Evolutionary conservation across 2,797 vertebrate species (phyloP).

Genomic region (Oophaga sylvatica): DNA sequence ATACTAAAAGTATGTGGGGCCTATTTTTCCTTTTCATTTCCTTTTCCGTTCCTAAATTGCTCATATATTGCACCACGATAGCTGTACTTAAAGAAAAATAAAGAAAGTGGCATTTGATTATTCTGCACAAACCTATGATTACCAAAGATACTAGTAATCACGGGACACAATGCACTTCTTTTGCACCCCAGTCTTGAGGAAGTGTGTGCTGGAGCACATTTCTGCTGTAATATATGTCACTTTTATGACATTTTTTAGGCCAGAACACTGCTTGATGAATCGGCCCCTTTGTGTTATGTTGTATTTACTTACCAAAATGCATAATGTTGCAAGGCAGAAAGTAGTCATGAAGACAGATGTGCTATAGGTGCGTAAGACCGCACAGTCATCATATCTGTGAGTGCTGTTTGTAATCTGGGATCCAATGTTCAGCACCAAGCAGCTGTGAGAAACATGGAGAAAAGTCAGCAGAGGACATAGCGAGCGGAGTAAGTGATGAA

Average conservation of each 20-base stretch:
- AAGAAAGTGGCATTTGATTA: background rate
- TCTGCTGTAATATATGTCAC: too few relatives aligned
- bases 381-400: slow-evolving; percentile 69
- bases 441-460: slow-evolving; percentile 73
- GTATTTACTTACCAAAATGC: slow-evolving; percentile 78
- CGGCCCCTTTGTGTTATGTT: background rate
- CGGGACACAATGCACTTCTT: too few relatives aligned
- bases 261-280: too few relatives aligned
- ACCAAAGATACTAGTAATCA: background rate
- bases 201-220: too few relatives aligned
- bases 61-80: too few relatives aligned
- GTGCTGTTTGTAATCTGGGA: slow-evolving; percentile 61
- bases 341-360: slow-evolving; percentile 77
- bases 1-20: too few relatives aligned
- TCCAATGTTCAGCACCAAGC: slow-evolving; percentile 83
- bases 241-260: too few relatives aligned
- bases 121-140: background rate
- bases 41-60: too few relatives aligned
- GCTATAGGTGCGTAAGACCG: slow-evolving; percentile 74
- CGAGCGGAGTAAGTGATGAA: background rate
- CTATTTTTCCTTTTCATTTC: too few relatives aligned
- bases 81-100: too few relatives aligned
- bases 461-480: slow-evolving; percentile 9
- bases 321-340: slow-evolving; percentile 80
- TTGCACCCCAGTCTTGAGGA: too few relatives aligned